Percentiles rank a stretch among this genome's conserved stretches.
phyloP scores from a whole-genome alignment of 1,140 invertebrate genomes.

The Aphelenchoides besseyi region DNA sequence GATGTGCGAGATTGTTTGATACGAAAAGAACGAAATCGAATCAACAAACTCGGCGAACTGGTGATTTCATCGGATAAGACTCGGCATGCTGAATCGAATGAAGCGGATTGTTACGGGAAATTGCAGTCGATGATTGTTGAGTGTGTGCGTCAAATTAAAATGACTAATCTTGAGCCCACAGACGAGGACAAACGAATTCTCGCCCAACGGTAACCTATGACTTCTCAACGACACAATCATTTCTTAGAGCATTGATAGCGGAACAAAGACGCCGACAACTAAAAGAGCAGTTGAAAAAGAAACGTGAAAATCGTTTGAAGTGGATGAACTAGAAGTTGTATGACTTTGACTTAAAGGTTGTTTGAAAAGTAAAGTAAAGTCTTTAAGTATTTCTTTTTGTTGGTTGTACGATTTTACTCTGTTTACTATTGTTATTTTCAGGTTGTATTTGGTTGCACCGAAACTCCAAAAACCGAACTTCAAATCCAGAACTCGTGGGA shows the following conservation, averaged over 20 bases:
- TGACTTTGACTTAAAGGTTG: too few relatives aligned
- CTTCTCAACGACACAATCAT: conserved; percentile 3
- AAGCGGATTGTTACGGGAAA: conserved; percentile 47
- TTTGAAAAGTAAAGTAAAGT: too few relatives aligned
- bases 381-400: conserved; percentile 15
- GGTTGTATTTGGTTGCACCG: not conserved
- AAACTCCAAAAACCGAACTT: conserved; percentile 1
- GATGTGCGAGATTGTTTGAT: conserved; percentile 30
- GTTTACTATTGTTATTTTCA: not conserved
- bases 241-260: conserved; percentile 23
- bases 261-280: not conserved
- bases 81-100: conserved; percentile 32
- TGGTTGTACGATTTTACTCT: not conserved
- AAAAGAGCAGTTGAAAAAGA: conserved; percentile 6
- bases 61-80: conserved; percentile 35
- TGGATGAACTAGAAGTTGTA: not conserved
- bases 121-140: conserved; percentile 27
- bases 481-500: conserved; percentile 25
- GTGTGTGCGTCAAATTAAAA: conserved; percentile 25
- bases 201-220: conserved; percentile 34
- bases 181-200: conserved; percentile 27
- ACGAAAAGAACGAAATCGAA: conserved; percentile 27
- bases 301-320: conserved; percentile 11
- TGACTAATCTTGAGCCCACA: not conserved
- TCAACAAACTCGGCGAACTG: conserved; percentile 38